phyloP scores from a whole-genome alignment of 1,140 invertebrate species.

The Camponotus vicinus region DNA sequence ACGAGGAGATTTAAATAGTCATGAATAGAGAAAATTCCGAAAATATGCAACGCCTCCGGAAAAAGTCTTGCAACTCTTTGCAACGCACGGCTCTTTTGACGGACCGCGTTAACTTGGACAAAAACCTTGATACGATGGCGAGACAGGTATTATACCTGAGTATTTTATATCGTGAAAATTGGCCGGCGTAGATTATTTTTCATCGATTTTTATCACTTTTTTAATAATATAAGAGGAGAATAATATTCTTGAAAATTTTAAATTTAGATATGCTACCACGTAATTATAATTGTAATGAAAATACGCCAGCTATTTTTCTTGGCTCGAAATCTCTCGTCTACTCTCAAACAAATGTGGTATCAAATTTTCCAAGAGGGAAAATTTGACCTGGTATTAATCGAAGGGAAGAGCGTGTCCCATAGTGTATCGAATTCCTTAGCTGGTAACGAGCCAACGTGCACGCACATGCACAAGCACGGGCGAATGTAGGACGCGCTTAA shows the following conservation, averaged over 20 bases:
- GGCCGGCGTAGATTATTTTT: neutral
- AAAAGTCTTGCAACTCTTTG: slow-evolving; percentile 36
- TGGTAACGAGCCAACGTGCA: slow-evolving; percentile 47
- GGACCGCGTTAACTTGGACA: neutral
- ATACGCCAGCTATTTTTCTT: neutral
- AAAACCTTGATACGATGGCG: slow-evolving; percentile 31
- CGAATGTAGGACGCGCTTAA: slow-evolving; percentile 59
- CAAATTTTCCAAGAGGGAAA: neutral
- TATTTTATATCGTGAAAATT: neutral
- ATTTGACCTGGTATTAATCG: slow-evolving; percentile 11
- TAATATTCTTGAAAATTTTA: neutral
- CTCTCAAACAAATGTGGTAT: neutral
- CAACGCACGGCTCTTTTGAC: slow-evolving; percentile 21
- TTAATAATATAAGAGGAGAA: slow-evolving; percentile 24
- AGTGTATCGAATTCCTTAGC: slow-evolving; percentile 56
- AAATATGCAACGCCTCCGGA: slow-evolving; percentile 32
- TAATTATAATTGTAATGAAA: neutral
- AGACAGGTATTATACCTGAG: neutral
- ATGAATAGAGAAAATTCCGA: slow-evolving; percentile 49
- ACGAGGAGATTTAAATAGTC: slow-evolving; percentile 50
- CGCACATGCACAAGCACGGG: slow-evolving; percentile 12
- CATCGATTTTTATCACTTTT: neutral
- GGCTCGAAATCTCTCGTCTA: neutral
- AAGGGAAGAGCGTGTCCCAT: neutral
- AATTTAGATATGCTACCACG: no score